A percentile compares a stretch with the other conserved stretches of the same genome.
These are phyloP conservation scores for Montipora efflorescens DNA, from an alignment of 64 coral and sea anemone genomes.

Conservation along the genomic window DNA sequence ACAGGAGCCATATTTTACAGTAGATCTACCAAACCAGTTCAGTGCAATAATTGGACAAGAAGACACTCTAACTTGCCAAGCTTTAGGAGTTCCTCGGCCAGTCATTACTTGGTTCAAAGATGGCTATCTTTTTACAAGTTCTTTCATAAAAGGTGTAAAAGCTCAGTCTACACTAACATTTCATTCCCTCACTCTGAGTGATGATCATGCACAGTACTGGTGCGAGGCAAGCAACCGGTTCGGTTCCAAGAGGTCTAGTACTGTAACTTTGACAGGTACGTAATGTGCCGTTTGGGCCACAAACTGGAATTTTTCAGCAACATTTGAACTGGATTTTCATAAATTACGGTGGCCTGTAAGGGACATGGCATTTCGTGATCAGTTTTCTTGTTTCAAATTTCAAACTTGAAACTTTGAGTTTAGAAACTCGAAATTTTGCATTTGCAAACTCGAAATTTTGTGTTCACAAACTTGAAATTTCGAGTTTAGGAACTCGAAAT, in stretches of 20 bases:
- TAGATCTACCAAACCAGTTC: background rate
- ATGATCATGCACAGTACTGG: conserved; percentile 17
- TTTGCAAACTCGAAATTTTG: no score
- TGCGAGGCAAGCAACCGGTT: conserved; percentile 26
- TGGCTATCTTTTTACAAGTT: background rate
- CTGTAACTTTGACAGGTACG: background rate
- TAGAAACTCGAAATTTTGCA: no score
- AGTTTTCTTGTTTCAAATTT: no score
- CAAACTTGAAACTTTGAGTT: no score
- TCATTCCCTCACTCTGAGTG: background rate
- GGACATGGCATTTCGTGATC: no score
- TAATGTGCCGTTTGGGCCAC: background rate
- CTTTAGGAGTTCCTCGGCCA: conserved; percentile 38
- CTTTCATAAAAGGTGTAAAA: background rate
- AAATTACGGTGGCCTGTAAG: no score
- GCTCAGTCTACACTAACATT: conserved; percentile 22
- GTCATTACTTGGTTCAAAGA: conserved; percentile 63
- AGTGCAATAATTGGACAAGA: background rate
- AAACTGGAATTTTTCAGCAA: no score
- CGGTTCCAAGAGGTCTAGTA: conserved; percentile 3
- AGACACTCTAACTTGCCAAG: conserved; percentile 26
- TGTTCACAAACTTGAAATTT: no score
- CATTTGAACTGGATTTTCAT: no score
- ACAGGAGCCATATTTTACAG: background rate
- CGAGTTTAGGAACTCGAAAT: no score